Evolutionary conservation across 2,113 vertebrate genomes (phyloP), one percentile per base, ranked within the genome.

Genomic region (Chaetorhynchus papuensis): DNA sequence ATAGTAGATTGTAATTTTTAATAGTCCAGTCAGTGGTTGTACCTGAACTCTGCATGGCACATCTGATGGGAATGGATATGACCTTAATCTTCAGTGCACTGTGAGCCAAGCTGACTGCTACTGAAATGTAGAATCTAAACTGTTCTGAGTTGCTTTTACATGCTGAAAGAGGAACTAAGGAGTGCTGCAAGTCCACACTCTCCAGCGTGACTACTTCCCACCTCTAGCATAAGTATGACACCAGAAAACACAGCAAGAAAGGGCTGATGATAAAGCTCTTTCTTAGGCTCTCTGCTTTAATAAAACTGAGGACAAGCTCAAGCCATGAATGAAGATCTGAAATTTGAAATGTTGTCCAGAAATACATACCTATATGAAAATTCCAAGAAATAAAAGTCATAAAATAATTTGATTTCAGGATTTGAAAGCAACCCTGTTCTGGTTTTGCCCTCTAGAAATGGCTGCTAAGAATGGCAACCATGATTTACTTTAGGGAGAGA

Each of bases 401-500:
- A 57, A 75, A 89, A 44, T 56, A 1, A 65, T 69, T 72, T 39
- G 0, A 66, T 83, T 94, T 85, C n/a, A 41, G n/a, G 41, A 65
- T 26, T 50, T 63, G 45, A 70, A 94, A 87, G 39, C 45, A 83
- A 77, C 15, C 59, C 12, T 9, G 17, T 63, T 88, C 44, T 57
- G 42, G 13, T 72, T 85, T 91, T 90, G 54, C 61, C 74, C 53
- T 87, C 74, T 49, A 93, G 57, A 85, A 95, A 52, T 37, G 66
- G 44, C 50, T 82, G 49, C 39, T 87, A 15, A 50, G 50, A 80
- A 79, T 54, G 75, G 93, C 71, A 97, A 63, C 35, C 54, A 19
- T 94, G 61, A 97, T 93, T 97, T 97, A 90, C 87, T 91, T 93
- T 8, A 50, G 45, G 42, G 52, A 35, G 33, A 91, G 61, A 71